Evolutionary conservation across 2,797 vertebrate species (phyloP).

Genomic region (Acanthis flammea): DNA sequence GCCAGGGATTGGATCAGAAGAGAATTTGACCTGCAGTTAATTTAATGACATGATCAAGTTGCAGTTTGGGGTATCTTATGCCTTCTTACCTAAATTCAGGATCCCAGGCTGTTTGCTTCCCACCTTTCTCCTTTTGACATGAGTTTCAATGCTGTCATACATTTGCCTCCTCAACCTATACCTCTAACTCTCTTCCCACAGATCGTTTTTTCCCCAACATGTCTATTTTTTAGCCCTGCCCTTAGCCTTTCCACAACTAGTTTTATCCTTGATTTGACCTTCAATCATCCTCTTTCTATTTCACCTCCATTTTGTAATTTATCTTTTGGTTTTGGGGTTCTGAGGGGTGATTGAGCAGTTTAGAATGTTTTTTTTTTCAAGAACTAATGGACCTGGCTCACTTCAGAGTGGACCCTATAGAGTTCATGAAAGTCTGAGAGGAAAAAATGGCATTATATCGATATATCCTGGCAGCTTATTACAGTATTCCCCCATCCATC

Average conservation of each 20-base stretch:
- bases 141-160: neutral
- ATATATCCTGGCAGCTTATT: neutral
- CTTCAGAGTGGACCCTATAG: neutral
- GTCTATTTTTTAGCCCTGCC: neutral
- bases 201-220: accelerated
- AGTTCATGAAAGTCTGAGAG: neutral
- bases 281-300: neutral
- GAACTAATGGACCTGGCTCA: neutral
- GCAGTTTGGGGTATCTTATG: neutral
- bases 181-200: neutral
- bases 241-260: neutral
- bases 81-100: neutral
- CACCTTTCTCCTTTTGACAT: neutral
- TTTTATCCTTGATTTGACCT: neutral
- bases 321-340: neutral
- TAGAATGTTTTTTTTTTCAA: neutral
- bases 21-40: neutral
- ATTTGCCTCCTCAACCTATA: neutral
- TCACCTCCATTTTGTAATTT: neutral
- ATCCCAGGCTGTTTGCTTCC: neutral
- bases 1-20: neutral
- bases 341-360: neutral
- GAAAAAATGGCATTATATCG: neutral
- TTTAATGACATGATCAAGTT: neutral
- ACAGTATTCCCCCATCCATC: neutral